Evolutionary conservation across 2,888 invertebrate genomes (phyloP), one percentile per base, ranked within the genome.

Genomic region (Leptarthrus brevirostris): DNA sequence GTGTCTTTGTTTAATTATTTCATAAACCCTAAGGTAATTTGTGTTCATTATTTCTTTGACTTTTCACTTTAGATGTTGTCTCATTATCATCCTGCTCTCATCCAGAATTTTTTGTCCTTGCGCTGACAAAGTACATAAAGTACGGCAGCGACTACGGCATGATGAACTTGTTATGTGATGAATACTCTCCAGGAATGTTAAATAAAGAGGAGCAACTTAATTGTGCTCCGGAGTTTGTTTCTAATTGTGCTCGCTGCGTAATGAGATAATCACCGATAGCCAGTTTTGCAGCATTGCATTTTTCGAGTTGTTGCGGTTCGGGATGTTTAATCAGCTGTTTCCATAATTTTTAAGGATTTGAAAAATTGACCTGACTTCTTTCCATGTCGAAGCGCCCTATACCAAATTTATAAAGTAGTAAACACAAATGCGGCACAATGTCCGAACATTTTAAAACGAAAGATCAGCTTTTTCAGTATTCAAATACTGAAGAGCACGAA

Each of bases 21-120:
- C 53, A 71, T 54, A 71, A 71, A 53, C 71, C 71, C 71, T 71
- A 71, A 71, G 71, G 71, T 71, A 71, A 71, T 71, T 71, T 71
- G 22, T 71, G 54, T 71, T 71, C 71, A 71, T 71, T 71, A 71
- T 54, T 71, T 71, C 54, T 54, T 54, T 71, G 71, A 71, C 54
- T 54, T 69, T 54, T 71, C 71, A 71, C 71, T 71, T 71, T 40
- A 40, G 30, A 40, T 71, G 71, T 71, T 71, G 71, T 71, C 71
- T 71, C 71, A 71, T 71, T 71, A 71, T 71, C 69, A 44, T 66
- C 8, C 61, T 22, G 24, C 14, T 40, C 64, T 44, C 24, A n/a
- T n/a, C n/a, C n/a, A 14, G 26, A 6, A 4, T 24, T 40, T 44
- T 47, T 61, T 26, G 64, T 64, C 64, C 64, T 64, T 64, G 64